phyloP scores from a whole-genome alignment of 1,140 invertebrate genomes.

The Magallana angulata region DNA sequence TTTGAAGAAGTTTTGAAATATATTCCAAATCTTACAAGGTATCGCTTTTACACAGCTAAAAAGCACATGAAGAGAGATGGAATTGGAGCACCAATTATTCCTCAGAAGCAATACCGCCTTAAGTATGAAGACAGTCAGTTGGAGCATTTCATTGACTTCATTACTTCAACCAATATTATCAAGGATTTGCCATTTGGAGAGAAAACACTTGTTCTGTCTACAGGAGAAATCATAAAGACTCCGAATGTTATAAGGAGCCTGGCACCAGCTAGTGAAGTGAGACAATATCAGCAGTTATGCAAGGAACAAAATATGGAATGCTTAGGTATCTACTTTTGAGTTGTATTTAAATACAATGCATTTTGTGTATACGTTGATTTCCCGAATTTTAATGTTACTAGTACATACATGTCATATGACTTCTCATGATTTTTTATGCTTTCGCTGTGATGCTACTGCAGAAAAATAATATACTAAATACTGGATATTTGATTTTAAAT shows the following conservation, averaged over 20 bases:
- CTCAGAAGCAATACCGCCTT: neutral
- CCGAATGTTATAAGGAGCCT: slow-evolving; percentile 34
- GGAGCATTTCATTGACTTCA: slow-evolving; percentile 42
- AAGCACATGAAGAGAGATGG: slow-evolving; percentile 30
- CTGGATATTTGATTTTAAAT: too few species aligned
- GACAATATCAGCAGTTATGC: slow-evolving; percentile 30
- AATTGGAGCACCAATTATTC: neutral
- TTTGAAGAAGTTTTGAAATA: neutral
- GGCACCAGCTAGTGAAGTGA: slow-evolving; percentile 18
- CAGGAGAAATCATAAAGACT: slow-evolving; percentile 17
- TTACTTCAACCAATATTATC: slow-evolving; percentile 33
- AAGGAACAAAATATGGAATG: neutral
- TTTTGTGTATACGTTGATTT: too few species aligned
- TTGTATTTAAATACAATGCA: neutral
- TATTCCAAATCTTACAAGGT: neutral
- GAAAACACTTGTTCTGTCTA: slow-evolving; percentile 24
- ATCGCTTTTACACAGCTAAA: slow-evolving; percentile 38
- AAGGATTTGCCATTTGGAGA: slow-evolving; percentile 45
- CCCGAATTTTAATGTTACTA: too few species aligned
- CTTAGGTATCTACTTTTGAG: neutral
- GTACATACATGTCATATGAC: too few species aligned
- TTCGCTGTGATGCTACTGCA: too few species aligned
- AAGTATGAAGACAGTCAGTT: neutral
- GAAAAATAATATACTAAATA: too few species aligned
- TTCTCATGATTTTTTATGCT: too few species aligned